Percentiles rank a stretch among this genome's conserved stretches.
phyloP scores from a whole-genome alignment of 2,888 invertebrate species.

The Frankliniella fusca region DNA sequence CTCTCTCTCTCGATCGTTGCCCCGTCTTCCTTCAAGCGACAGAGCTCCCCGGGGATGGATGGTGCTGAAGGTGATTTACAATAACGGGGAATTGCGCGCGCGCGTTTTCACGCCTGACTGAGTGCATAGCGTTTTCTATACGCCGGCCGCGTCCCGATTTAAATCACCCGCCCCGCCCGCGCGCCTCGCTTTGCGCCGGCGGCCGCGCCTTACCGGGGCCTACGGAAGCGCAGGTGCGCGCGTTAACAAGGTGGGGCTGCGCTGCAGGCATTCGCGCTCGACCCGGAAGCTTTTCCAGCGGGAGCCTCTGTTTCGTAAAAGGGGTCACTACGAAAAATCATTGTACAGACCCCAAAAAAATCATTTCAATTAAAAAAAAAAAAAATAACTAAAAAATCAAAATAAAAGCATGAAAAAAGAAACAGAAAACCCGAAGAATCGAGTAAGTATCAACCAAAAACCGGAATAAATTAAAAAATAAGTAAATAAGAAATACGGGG shows the following conservation, averaged over 20 bases:
- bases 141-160: background rate
- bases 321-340: too few species aligned
- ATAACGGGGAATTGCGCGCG: constrained; percentile 15
- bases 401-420: too few species aligned
- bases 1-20: background rate
- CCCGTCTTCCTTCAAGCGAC: background rate
- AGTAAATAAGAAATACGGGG: too few species aligned
- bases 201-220: background rate
- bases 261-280: too few species aligned
- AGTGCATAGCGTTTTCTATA: background rate
- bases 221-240: background rate
- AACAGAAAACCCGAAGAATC: too few species aligned
- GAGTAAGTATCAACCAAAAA: too few species aligned
- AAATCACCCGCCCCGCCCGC: background rate
- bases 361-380: too few species aligned
- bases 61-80: constrained; percentile 19
- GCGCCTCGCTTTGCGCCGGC: background rate
- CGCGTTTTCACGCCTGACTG: constrained; percentile 7
- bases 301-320: too few species aligned
- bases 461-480: too few species aligned
- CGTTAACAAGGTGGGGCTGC: background rate
- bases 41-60: constrained; percentile 14
- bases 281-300: too few species aligned
- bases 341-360: too few species aligned
- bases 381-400: too few species aligned